phyloP scores from a whole-genome alignment of 2,888 invertebrate species.

The Sialis fuliginosa region DNA sequence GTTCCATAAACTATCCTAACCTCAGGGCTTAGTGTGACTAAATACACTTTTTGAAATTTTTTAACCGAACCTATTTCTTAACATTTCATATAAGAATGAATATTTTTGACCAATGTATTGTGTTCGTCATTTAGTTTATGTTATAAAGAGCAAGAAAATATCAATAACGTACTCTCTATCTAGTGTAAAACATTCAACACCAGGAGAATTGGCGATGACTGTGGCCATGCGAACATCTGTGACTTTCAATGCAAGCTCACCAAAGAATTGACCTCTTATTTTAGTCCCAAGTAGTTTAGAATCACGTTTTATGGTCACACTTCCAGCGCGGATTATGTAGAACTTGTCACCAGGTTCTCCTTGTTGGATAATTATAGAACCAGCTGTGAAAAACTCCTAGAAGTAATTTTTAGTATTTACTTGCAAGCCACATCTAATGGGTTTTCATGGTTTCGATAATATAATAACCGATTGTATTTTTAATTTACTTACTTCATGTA shows the following conservation, averaged over 20 bases:
- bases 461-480: too few species aligned
- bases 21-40: too few species aligned
- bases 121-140: too few species aligned
- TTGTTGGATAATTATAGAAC: slow-evolving; percentile 63
- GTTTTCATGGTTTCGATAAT: too few species aligned
- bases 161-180: slow-evolving; percentile 47
- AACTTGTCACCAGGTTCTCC: slow-evolving; percentile 80
- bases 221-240: slow-evolving; percentile 77
- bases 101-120: too few species aligned
- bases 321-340: slow-evolving; percentile 76
- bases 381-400: slow-evolving; percentile 65
- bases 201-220: slow-evolving; percentile 68
- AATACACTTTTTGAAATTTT: too few species aligned
- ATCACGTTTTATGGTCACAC: slow-evolving; percentile 40
- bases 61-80: too few species aligned
- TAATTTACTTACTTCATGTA: slow-evolving; percentile 52
- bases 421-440: too few species aligned
- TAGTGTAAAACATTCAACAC: slow-evolving; percentile 73
- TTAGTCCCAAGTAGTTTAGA: too few species aligned
- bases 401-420: slow-evolving; percentile 5
- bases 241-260: slow-evolving; percentile 70
- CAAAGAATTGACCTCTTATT: slow-evolving; percentile 63
- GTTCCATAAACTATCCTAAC: too few species aligned
- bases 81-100: too few species aligned
- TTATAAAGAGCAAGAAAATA: too few species aligned